Evolutionary conservation across 2,113 vertebrate species (phyloP).

Genomic region (Dicerorhinus sumatrensis): DNA sequence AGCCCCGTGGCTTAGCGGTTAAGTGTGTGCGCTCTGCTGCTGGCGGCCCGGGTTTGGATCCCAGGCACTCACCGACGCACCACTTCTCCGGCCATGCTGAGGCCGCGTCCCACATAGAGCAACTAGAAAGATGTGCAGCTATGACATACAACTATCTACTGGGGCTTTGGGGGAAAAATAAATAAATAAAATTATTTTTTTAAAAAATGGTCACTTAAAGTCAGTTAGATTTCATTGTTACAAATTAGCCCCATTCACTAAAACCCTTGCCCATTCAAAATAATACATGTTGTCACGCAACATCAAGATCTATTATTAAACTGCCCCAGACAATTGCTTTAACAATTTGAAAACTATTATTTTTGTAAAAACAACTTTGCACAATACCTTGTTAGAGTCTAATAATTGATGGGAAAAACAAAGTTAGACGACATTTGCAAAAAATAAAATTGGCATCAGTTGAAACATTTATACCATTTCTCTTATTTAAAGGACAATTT

Average conservation of each 20-base stretch:
- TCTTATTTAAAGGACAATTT: conserved; percentile 57
- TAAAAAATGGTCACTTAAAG: not conserved
- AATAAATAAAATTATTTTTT: no score
- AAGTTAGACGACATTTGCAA: conserved; percentile 24
- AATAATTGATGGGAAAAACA: conserved; percentile 54
- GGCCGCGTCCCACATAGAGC: no score
- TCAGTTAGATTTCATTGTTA: not conserved
- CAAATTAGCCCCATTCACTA: not conserved
- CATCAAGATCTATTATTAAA: conserved; percentile 22
- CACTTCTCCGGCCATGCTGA: no score
- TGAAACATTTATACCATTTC: conserved; percentile 27
- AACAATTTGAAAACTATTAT: conserved; percentile 15
- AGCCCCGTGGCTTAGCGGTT: no score
- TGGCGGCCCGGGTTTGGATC: no score
- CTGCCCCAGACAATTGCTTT: not conserved
- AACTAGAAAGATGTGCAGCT: no score
- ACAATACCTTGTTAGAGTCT: not conserved
- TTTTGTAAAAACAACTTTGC: conserved; percentile 49
- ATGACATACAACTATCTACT: no score
- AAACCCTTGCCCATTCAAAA: conserved; percentile 8
- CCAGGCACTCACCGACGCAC: no score
- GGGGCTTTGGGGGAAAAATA: no score
- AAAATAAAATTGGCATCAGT: conserved; percentile 27
- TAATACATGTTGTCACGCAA: not conserved
- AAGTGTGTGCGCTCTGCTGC: no score